phyloP scores from a whole-genome alignment of 2,888 invertebrate genomes.

The Sinohyriopsis cumingii region DNA sequence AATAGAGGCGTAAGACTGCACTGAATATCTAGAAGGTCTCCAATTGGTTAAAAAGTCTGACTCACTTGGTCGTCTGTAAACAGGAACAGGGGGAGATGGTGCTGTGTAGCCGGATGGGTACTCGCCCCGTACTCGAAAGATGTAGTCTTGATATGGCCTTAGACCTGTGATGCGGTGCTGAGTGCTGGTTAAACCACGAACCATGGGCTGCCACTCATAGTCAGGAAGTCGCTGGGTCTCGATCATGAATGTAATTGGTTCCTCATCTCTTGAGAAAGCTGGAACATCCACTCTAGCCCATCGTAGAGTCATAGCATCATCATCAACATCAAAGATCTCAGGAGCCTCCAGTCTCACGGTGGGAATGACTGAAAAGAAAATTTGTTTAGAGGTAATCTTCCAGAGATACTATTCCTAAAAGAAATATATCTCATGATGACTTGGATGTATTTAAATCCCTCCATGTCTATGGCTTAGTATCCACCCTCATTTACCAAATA shows the following conservation, averaged over 20 bases:
- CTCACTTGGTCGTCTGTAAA: slow-evolving; percentile 63
- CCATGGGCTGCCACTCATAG: slow-evolving; percentile 61
- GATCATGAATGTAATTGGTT: slow-evolving; percentile 59
- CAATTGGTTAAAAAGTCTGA: slow-evolving; percentile 20
- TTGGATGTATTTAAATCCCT: too few species aligned
- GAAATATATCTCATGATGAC: neutral
- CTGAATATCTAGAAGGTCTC: slow-evolving; percentile 4
- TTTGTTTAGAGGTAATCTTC: too few species aligned
- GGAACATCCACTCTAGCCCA: slow-evolving; percentile 62
- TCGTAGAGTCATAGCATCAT: slow-evolving; percentile 46
- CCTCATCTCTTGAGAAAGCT: slow-evolving; percentile 49
- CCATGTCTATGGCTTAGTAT: too few species aligned
- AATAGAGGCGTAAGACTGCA: too few species aligned
- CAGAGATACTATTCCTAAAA: too few species aligned
- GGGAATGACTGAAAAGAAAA: slow-evolving; percentile 54
- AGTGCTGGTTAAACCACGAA: slow-evolving; percentile 53
- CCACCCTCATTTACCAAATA: too few species aligned
- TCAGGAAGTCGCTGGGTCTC: slow-evolving; percentile 58
- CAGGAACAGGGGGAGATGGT: slow-evolving; percentile 89
- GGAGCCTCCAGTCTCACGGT: slow-evolving; percentile 56
- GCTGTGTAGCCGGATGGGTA: slow-evolving; percentile 91
- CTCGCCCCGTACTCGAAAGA: slow-evolving; percentile 96
- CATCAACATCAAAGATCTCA: slow-evolving; percentile 53
- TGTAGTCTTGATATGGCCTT: slow-evolving; percentile 94
- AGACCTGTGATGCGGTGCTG: slow-evolving; percentile 72